A percentile compares a stretch with the other conserved stretches of the same genome.
phyloP scores from a whole-genome alignment of 2,113 vertebrate genomes.

The Myxocyprinus asiaticus region DNA sequence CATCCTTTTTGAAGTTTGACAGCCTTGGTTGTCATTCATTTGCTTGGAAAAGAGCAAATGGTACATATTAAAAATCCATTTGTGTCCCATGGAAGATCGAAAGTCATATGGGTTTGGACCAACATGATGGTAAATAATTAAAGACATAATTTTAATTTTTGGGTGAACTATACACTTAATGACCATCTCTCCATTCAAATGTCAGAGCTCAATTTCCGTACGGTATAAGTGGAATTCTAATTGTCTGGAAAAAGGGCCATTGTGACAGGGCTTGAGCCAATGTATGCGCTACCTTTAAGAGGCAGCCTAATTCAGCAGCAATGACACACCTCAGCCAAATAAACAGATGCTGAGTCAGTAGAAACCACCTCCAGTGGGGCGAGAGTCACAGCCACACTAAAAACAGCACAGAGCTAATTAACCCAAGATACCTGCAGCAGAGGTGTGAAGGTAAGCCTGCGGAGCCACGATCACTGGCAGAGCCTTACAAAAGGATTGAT shows the following conservation, averaged over 20 bases:
- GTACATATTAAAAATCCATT: no score
- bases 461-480: background rate
- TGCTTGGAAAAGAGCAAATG: no score
- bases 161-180: background rate
- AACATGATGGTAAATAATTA: background rate
- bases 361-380: conserved; percentile 30
- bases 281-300: conserved; percentile 44
- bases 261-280: background rate
- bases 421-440: conserved; percentile 62
- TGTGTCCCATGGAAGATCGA: background rate
- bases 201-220: background rate
- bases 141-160: background rate
- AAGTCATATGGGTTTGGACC: background rate
- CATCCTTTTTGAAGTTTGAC: background rate
- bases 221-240: background rate
- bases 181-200: background rate
- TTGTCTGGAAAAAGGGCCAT: background rate
- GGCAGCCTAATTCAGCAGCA: conserved; percentile 34
- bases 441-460: conserved; percentile 25
- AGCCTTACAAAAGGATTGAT: conserved; percentile 5
- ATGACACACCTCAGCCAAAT: conserved; percentile 49
- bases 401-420: conserved; percentile 65
- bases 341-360: conserved; percentile 49
- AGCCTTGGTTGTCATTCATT: background rate
- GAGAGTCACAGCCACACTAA: conserved; percentile 8